Conservation (phyloP, 2,113 vertebrate genomes). For the Phalacrocorax pelagicus region DNA sequence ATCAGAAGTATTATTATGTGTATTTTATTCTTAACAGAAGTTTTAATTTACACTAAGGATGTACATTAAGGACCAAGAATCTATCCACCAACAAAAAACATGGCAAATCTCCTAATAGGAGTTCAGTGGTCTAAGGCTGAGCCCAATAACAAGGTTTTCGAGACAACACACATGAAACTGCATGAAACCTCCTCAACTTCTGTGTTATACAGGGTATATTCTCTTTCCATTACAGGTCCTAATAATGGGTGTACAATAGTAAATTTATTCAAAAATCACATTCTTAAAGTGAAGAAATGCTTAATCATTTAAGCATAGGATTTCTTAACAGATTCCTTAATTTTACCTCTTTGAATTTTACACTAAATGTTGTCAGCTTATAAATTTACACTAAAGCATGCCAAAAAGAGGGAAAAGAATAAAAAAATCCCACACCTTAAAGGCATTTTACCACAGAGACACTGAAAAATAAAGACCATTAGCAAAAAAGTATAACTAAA, state of each 20-base stretch:
- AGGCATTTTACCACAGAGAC: conserved; percentile 74
- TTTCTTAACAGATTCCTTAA: conserved; percentile 66
- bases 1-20: background rate
- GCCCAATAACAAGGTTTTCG: background rate
- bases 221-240: background rate
- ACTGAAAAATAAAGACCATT: conserved; percentile 88
- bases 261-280: conserved; percentile 22
- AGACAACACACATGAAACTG: background rate
- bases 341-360: conserved; percentile 69
- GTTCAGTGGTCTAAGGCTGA: background rate
- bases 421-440: conserved; percentile 57
- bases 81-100: background rate
- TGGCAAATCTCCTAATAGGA: background rate
- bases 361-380: conserved; percentile 82
- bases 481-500: conserved; percentile 87
- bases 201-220: background rate
- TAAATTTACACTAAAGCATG: conserved; percentile 77
- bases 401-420: background rate
- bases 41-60: background rate
- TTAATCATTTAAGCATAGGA: background rate
- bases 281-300: conserved; percentile 49
- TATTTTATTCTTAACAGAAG: background rate
- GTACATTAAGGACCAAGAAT: background rate
- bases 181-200: background rate
- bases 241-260: background rate